Evolutionary conservation across 2,113 vertebrate genomes (phyloP).

Genomic region (Caloenas nicobarica): DNA sequence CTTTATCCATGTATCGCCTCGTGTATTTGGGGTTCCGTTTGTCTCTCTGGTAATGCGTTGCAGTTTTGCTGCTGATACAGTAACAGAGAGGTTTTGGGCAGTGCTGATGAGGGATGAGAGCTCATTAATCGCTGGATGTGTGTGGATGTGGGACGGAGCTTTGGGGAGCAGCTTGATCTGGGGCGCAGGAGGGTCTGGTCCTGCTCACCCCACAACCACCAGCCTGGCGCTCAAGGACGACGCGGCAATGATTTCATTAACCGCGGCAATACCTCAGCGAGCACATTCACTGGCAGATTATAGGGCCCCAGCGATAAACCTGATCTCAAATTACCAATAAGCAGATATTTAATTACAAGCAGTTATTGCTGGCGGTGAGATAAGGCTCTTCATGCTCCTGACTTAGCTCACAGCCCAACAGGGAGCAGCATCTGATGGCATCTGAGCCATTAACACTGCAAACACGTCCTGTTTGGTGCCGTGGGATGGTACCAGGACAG

Average conservation of each 20-base stretch:
- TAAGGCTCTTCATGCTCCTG: neutral
- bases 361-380: neutral
- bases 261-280: neutral
- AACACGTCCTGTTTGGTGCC: neutral
- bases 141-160: neutral
- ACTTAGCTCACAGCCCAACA: neutral
- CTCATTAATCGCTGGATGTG: rapidly evolving
- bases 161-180: neutral
- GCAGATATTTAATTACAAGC: constrained; percentile 47
- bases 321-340: constrained; percentile 27
- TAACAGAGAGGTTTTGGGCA: neutral
- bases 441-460: neutral
- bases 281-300: neutral
- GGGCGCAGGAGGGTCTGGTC: neutral
- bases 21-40: neutral
- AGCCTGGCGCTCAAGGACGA: neutral
- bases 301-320: neutral
- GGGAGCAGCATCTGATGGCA: neutral
- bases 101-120: rapidly evolving
- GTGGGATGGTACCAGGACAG: rapidly evolving
- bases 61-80: neutral
- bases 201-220: neutral
- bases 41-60: neutral
- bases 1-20: neutral
- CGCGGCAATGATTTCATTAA: neutral